phyloP scores from a whole-genome alignment of 2,888 invertebrate species.

The Apamea crenata region DNA sequence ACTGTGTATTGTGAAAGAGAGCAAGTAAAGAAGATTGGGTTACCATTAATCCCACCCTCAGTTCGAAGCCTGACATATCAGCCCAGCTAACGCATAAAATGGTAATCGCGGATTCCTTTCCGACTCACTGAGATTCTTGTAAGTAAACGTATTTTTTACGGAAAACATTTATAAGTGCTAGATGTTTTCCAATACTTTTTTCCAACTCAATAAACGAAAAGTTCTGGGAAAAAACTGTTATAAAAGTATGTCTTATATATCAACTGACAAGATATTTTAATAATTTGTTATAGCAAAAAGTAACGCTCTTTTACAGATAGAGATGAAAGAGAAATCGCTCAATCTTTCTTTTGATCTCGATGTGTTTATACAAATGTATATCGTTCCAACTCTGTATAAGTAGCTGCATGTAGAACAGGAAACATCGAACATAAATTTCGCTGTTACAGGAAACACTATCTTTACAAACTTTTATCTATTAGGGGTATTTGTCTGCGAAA shows the following conservation, averaged over 20 bases:
- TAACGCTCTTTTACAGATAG: neutral
- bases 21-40: conserved; percentile 70
- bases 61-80: conserved; percentile 74
- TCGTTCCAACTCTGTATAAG: conserved; percentile 40
- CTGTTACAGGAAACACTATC: conserved; percentile 66
- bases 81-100: conserved; percentile 75
- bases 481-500: conserved; percentile 65
- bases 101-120: conserved; percentile 71
- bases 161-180: conserved; percentile 62
- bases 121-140: conserved; percentile 59
- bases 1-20: conserved; percentile 55
- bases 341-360: conserved; percentile 52
- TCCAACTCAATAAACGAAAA: conserved; percentile 50
- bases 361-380: conserved; percentile 47
- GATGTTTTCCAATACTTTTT: conserved; percentile 51
- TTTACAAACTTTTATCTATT: conserved; percentile 68
- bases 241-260: conserved; percentile 24
- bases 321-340: conserved; percentile 36
- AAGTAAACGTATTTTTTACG: conserved; percentile 56
- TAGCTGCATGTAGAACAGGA: conserved; percentile 61
- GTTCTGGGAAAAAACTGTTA: conserved; percentile 3
- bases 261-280: conserved; percentile 36
- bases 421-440: conserved; percentile 65
- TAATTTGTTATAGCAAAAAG: conserved; percentile 27
- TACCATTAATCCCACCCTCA: conserved; percentile 74